Base-by-base conservation (phyloP, 2,797 vertebrate genomes). In the Clarias fuscus region DNA sequence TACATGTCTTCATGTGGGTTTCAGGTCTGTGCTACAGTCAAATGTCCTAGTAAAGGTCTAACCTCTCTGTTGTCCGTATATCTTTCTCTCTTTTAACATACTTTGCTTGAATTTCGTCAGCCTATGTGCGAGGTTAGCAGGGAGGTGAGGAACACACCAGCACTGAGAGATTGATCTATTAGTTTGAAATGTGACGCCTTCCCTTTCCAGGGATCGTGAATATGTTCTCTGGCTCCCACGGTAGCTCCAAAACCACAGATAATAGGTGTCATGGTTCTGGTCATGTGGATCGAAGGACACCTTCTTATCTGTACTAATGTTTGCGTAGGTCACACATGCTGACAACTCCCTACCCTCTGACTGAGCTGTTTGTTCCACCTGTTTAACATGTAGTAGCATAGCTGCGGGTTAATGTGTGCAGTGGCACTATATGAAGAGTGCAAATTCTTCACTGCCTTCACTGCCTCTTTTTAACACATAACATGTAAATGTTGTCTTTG, bases 91-190 rank as follows among this genome's bases (percentile, higher is more conserved):
- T 87, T 85, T 94, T 94, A 93, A 90, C 93, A 93, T 61, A 73
- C 79, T 90, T 89, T 87, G 87, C 91, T 93, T 93, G 93, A 94
- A 94, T 95, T 95, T 94, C 89, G 82, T 93, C 89, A 90, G 88
- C 88, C 88, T 86, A 92, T 91, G 91, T 90, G 90, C 88, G 83
- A 88, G 91, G 77, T 71, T 94, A 87, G 58, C 92, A 90, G 78
- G 87, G 64, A 86, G 86, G 93, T 91, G 91, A 90, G 86, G 91
- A 94, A 94, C 92, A 93, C 89, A 67, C 70, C 56, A 88, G 83
- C 88, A 1, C 78, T 89, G 88, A 73, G 89, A 88, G 48, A 58
- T 82, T 87, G 86, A 94, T 93, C 86, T 83, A 89, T 93, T 90
- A 91, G 90, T 87, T 86, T 64, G 37, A 84, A 67, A 70, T 67